Conservation (phyloP, 2,113 vertebrate genomes). For the Laticauda laticaudata region DNA sequence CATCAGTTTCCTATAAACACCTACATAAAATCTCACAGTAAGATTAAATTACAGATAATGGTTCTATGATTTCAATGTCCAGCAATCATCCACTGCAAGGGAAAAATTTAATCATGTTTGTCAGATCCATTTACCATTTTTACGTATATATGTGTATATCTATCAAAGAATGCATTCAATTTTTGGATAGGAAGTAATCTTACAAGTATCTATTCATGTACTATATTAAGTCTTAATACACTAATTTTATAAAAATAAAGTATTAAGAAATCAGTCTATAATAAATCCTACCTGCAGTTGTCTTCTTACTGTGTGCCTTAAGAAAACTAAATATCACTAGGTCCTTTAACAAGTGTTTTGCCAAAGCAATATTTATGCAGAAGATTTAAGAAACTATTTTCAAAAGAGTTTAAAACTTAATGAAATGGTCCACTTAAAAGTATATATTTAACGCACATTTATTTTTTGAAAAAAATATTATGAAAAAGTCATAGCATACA, state of each 20-base stretch:
- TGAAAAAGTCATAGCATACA: not conserved
- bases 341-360: not conserved
- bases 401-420: not conserved
- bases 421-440: not conserved
- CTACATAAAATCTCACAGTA: conserved; percentile 16
- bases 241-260: not conserved
- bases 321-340: not conserved
- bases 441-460: not conserved
- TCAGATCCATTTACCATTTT: conserved; percentile 39
- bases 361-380: not conserved
- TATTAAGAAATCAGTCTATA: not conserved
- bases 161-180: not conserved
- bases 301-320: not conserved
- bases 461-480: not conserved
- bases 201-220: not conserved
- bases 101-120: conserved; percentile 20
- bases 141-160: conserved; percentile 1
- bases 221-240: not conserved
- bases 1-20: not conserved
- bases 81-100: conserved; percentile 33
- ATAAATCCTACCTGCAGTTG: not conserved
- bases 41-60: conserved; percentile 27
- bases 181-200: not conserved
- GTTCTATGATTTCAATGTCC: conserved; percentile 38
- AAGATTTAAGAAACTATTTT: not conserved